A percentile compares a stretch with the other conserved stretches of the same genome.
phyloP scores from a whole-genome alignment of 2,888 invertebrate species.

The Amphipoea oculea region DNA sequence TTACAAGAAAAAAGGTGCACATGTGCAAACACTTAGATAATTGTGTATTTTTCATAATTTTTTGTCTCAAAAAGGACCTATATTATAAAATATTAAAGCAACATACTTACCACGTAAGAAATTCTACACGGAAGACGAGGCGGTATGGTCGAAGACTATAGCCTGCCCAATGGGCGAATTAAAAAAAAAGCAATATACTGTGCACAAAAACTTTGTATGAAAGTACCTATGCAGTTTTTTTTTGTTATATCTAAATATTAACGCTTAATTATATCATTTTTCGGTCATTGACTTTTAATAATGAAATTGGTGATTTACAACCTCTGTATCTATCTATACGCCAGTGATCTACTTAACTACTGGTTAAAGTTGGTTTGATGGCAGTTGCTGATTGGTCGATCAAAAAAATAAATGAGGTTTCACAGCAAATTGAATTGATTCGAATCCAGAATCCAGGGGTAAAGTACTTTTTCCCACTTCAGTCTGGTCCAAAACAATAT shows the following conservation, averaged over 20 bases:
- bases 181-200: too few species aligned
- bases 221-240: neutral
- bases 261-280: neutral
- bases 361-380: neutral
- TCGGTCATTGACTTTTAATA: constrained; percentile 16
- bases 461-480: neutral
- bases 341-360: constrained; percentile 6
- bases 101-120: too few species aligned
- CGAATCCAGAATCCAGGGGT: constrained; percentile 8
- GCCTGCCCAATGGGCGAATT: too few species aligned
- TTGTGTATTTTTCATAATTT: neutral
- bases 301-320: constrained; percentile 3
- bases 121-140: too few species aligned
- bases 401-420: constrained; percentile 2
- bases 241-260: neutral
- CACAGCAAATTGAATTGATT: constrained; percentile 7
- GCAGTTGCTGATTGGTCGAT: too few species aligned
- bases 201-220: constrained; percentile 3
- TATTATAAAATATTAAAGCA: neutral
- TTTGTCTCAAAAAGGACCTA: constrained; percentile 1
- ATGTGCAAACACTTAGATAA: constrained; percentile 4
- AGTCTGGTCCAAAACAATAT: constrained; percentile 12
- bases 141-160: too few species aligned
- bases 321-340: neutral
- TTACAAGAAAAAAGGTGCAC: constrained; percentile 17